Conservation (phyloP, 2,888 invertebrate species). For the Craniophora ligustri region DNA sequence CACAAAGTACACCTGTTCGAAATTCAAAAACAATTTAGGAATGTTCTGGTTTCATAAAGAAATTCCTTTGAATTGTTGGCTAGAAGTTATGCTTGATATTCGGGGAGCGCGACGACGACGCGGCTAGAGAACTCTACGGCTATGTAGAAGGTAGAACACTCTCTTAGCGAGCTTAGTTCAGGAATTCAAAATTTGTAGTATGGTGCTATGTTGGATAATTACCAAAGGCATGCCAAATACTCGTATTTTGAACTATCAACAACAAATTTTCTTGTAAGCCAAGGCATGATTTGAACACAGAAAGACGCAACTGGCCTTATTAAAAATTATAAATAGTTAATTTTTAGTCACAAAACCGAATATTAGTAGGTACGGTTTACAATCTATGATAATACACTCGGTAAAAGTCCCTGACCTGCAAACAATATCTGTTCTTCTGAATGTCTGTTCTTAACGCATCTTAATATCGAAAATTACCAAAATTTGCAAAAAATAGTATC, state of each 20-base stretch:
- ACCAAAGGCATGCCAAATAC: slow-evolving; percentile 40
- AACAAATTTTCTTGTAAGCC: neutral
- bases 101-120: slow-evolving; percentile 25
- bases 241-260: slow-evolving; percentile 21
- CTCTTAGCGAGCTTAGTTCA: slow-evolving; percentile 23
- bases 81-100: slow-evolving; percentile 50
- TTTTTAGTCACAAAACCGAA: too few relatives aligned
- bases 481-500: too few relatives aligned
- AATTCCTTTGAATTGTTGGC: slow-evolving; percentile 53
- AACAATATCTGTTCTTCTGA: too few relatives aligned
- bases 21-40: slow-evolving; percentile 46
- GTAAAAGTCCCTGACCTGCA: too few relatives aligned
- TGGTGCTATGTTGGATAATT: slow-evolving; percentile 32
- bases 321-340: neutral
- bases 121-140: slow-evolving; percentile 29
- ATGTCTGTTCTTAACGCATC: too few relatives aligned
- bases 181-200: slow-evolving; percentile 46
- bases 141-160: slow-evolving; percentile 31
- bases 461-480: too few relatives aligned
- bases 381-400: too few relatives aligned
- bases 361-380: too few relatives aligned
- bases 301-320: too few relatives aligned
- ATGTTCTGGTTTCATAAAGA: slow-evolving; percentile 52
- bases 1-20: slow-evolving; percentile 22
- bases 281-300: too few relatives aligned